Evolutionary conservation across 2,888 invertebrate genomes (phyloP).

Genomic region (Morpho helenor): DNA sequence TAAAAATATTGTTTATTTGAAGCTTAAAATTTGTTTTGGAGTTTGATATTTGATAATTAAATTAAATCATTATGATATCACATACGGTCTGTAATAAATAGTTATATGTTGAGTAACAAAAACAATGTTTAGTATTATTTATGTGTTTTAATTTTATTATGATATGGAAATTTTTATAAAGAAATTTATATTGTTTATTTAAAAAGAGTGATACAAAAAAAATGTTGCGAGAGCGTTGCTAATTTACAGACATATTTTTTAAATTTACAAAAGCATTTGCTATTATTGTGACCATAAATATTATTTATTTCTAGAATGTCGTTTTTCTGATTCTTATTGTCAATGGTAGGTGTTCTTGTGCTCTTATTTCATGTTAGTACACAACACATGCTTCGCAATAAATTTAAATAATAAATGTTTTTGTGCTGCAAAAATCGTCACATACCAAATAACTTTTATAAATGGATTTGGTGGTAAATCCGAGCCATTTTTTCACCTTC

Average conservation of each 20-base stretch:
- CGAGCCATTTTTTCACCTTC: constrained; percentile 20
- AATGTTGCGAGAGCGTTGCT: constrained; percentile 25
- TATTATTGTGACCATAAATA: background rate
- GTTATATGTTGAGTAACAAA: constrained; percentile 9
- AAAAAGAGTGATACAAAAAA: constrained; percentile 13
- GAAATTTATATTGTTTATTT: constrained; percentile 14
- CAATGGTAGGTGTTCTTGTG: constrained; percentile 30
- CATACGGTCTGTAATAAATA: constrained; percentile 13
- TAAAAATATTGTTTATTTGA: constrained; percentile 4
- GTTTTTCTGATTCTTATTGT: constrained; percentile 8
- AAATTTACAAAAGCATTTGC: background rate
- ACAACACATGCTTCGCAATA: constrained; percentile 16
- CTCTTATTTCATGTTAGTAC: constrained; percentile 29
- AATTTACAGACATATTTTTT: constrained; percentile 14
- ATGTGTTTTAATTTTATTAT: constrained; percentile 15
- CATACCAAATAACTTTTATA: constrained; percentile 9
- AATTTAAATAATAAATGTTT: constrained; percentile 24
- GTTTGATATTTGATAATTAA: constrained; percentile 3
- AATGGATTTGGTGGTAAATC: constrained; percentile 21
- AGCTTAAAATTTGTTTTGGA: constrained; percentile 12
- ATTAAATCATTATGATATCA: background rate
- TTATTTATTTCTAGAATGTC: constrained; percentile 9
- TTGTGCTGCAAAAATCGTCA: constrained; percentile 20
- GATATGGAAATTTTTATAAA: constrained; percentile 10
- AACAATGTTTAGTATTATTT: constrained; percentile 16